A percentile compares a stretch with the other conserved stretches of the same genome.
These are phyloP conservation scores for Drosophila ustulata DNA, from an alignment of 2,888 invertebrate genomes.

Conservation along the genomic window DNA sequence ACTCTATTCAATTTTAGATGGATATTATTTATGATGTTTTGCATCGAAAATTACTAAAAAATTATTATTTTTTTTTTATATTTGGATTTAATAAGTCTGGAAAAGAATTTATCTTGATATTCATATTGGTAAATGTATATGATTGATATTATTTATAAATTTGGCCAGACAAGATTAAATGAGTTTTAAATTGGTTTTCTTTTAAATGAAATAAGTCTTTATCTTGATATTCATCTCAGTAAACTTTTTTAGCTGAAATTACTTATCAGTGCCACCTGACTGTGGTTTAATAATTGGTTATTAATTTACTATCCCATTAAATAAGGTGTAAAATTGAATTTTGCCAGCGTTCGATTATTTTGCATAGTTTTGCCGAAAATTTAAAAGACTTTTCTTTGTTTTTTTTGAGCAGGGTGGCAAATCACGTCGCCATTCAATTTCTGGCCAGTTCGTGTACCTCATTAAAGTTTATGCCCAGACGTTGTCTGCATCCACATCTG, in stretches of 20 bases:
- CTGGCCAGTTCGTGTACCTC: constrained; percentile 75
- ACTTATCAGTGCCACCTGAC: background rate
- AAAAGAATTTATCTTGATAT: too few relatives aligned
- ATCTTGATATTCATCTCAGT: background rate
- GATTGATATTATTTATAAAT: too few relatives aligned
- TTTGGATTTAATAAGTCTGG: too few relatives aligned
- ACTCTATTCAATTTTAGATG: too few relatives aligned
- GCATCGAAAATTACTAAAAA: too few relatives aligned
- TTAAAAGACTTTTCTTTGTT: background rate
- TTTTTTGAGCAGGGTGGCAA: constrained; percentile 40
- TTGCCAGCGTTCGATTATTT: background rate
- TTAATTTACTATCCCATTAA: background rate
- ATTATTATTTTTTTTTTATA: too few relatives aligned
- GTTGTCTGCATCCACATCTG: constrained; percentile 51
- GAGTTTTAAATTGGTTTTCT: too few relatives aligned
- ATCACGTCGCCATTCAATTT: constrained; percentile 79
- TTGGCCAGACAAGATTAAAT: too few relatives aligned
- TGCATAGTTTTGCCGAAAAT: background rate
- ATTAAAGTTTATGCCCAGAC: constrained; percentile 77
- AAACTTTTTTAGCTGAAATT: too few relatives aligned
- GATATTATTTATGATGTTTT: too few relatives aligned
- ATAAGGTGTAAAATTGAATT: background rate
- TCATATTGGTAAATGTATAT: too few relatives aligned
- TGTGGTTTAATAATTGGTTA: background rate
- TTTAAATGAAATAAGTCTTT: background rate